phyloP scores from a whole-genome alignment of 2,797 vertebrate genomes.

The Leptatherina wallacei region DNA sequence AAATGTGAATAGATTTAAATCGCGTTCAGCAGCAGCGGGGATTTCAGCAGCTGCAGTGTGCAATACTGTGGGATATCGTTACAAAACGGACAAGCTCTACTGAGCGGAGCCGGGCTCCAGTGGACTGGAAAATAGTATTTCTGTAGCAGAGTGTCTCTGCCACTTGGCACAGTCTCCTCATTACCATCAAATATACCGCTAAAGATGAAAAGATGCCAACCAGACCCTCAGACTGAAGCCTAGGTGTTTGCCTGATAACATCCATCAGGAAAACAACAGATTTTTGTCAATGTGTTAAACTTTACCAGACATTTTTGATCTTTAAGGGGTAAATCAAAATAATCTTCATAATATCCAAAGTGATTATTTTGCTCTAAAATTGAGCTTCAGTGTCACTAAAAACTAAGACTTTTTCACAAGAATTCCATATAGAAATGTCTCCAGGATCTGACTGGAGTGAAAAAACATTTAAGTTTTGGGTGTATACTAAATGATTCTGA shows the following conservation, averaged over 20 bases:
- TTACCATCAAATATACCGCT: conserved; percentile 40
- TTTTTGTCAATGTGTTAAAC: background rate
- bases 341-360: background rate
- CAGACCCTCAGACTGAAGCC: conserved; percentile 13
- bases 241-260: conserved; percentile 19
- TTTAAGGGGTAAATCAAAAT: conserved; percentile 1
- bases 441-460: background rate
- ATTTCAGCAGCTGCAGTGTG: conserved; percentile 22
- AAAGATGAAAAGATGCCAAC: conserved; percentile 26
- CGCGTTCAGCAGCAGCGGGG: background rate
- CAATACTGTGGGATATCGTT: conserved; percentile 18
- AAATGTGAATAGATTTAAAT: conserved; percentile 3
- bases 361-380: background rate
- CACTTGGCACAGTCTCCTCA: conserved; percentile 53
- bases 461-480: background rate
- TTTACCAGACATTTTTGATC: background rate
- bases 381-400: no score
- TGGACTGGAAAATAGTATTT: conserved; percentile 49
- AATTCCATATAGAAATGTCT: background rate
- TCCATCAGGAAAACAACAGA: background rate
- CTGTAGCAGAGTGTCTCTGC: conserved; percentile 38
- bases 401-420: background rate
- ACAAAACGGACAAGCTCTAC: conserved; percentile 24
- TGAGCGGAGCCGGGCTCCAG: conserved; percentile 35
- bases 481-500: background rate